Evolutionary conservation across 2,888 invertebrate genomes (phyloP).

Genomic region (Diaprepes abbreviatus): DNA sequence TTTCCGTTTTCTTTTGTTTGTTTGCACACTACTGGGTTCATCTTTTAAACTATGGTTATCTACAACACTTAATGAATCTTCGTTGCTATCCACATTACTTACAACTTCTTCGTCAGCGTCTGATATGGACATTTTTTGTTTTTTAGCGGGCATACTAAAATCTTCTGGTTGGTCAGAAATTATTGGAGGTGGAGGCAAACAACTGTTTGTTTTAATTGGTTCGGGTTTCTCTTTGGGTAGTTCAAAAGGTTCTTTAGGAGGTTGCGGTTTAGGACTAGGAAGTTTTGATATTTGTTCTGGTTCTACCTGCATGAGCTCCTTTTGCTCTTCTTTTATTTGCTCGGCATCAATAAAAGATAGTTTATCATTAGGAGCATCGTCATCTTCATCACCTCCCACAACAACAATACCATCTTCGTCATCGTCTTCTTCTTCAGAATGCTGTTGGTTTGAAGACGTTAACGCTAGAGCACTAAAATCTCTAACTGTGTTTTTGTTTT

Average conservation of each 20-base stretch:
- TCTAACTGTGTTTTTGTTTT: constrained; percentile 59
- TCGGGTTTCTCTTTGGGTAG: constrained; percentile 23
- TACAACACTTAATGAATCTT: constrained; percentile 72
- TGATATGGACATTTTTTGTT: constrained; percentile 71
- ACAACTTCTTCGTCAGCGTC: constrained; percentile 71
- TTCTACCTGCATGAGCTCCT: constrained; percentile 1
- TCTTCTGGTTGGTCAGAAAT: constrained; percentile 75
- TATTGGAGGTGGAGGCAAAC: constrained; percentile 36
- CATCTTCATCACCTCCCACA: constrained; percentile 77
- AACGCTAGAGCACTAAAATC: constrained; percentile 60
- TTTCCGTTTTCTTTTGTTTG: constrained; percentile 88
- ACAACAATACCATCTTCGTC: constrained; percentile 86
- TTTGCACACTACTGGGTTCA: constrained; percentile 70
- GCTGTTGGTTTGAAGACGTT: constrained; percentile 57
- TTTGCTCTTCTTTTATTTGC: constrained; percentile 12
- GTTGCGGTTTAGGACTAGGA: constrained; percentile 20
- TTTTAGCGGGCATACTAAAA: constrained; percentile 77
- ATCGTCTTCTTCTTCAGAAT: constrained; percentile 75
- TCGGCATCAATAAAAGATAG: constrained; percentile 49
- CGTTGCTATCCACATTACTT: constrained; percentile 77
- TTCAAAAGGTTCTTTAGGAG: constrained; percentile 11
- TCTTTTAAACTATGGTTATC: constrained; percentile 72
- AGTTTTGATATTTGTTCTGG: constrained; percentile 10
- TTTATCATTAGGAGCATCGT: constrained; percentile 60
- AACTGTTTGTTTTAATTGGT: neutral